Conservation (phyloP, 2,113 vertebrate species). For the Melierax canorus region DNA sequence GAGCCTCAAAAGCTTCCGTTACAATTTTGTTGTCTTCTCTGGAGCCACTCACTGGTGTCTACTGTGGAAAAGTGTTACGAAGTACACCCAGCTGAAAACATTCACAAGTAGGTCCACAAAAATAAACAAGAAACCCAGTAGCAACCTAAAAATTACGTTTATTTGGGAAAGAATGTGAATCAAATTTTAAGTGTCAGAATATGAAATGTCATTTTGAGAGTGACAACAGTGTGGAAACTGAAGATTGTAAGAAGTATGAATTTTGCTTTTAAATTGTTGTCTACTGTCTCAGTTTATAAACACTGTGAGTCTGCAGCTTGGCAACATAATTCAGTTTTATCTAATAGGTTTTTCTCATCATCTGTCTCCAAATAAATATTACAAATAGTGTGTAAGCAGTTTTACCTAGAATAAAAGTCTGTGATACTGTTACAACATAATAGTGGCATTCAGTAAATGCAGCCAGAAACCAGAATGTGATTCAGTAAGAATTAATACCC, state of each 20-base stretch:
- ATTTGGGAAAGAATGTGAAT: not conserved
- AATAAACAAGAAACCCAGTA: not conserved
- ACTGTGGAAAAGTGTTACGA: not conserved
- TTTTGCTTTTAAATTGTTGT: constrained; percentile 9
- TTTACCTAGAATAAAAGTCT: constrained; percentile 3
- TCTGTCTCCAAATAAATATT: not conserved
- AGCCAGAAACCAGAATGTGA: not conserved
- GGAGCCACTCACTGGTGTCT: not conserved
- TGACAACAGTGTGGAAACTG: not conserved
- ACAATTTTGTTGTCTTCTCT: not conserved
- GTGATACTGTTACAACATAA: not conserved
- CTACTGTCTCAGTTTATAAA: not conserved
- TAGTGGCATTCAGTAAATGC: not conserved
- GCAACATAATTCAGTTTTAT: not conserved
- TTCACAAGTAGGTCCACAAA: not conserved
- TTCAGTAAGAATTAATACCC: constrained; percentile 10
- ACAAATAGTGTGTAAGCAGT: constrained; percentile 1
- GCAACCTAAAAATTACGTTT: not conserved
- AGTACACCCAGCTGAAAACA: not conserved
- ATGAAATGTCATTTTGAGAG: not conserved
- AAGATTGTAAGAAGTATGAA: not conserved
- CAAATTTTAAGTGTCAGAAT: not conserved
- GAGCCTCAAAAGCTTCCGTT: not conserved
- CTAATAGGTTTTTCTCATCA: not conserved
- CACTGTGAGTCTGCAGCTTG: not conserved